Conservation (phyloP, 2,888 invertebrate genomes). For the Tinea semifulvella region DNA sequence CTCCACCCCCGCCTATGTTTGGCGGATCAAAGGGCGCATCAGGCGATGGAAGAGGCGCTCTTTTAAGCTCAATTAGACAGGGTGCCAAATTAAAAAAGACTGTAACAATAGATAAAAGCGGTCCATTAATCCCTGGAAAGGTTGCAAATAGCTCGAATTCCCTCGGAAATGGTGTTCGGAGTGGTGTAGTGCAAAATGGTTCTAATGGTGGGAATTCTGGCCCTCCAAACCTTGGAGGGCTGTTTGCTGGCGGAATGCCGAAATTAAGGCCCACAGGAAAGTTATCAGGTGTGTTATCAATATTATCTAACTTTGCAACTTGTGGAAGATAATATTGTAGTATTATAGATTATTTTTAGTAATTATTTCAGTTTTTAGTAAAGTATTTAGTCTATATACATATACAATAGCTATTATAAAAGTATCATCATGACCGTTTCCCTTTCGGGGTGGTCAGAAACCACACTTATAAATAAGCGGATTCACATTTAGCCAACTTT, state of each 20-base stretch:
- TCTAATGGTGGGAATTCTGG: slow-evolving; percentile 42
- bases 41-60: slow-evolving; percentile 69
- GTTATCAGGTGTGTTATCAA: slow-evolving; percentile 36
- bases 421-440: too few relatives aligned
- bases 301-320: not conserved
- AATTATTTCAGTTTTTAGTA: too few relatives aligned
- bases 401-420: too few relatives aligned
- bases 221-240: slow-evolving; percentile 68
- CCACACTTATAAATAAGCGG: too few relatives aligned
- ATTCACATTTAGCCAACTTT: too few relatives aligned
- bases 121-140: slow-evolving; percentile 77
- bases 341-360: not conserved
- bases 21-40: slow-evolving; percentile 49
- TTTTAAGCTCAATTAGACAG: slow-evolving; percentile 84
- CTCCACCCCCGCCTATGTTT: slow-evolving; percentile 63
- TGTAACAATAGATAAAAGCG: slow-evolving; percentile 91
- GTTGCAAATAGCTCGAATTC: slow-evolving; percentile 36
- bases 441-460: too few relatives aligned
- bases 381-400: too few relatives aligned
- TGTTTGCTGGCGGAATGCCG: slow-evolving; percentile 86
- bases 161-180: slow-evolving; percentile 40
- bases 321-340: too few relatives aligned
- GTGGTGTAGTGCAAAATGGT: slow-evolving; percentile 40
- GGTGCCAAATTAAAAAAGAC: slow-evolving; percentile 85
- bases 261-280: slow-evolving; percentile 78